Evolutionary conservation across 2,888 invertebrate genomes (phyloP).

Genomic region (Bibio marci): DNA sequence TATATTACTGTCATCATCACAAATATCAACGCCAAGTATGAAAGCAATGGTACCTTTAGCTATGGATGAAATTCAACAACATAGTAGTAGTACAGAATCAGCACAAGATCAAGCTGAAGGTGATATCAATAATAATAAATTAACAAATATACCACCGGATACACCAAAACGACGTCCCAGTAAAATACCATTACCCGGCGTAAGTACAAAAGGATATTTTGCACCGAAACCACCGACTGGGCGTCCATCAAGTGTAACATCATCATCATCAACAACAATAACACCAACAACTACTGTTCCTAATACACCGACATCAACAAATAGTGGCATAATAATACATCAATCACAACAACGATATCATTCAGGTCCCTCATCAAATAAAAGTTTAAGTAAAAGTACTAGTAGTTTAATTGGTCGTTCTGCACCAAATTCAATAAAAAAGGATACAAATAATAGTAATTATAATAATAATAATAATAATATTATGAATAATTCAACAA

Average conservation of each 20-base stretch:
- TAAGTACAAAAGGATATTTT: constrained; percentile 33
- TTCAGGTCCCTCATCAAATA: constrained; percentile 19
- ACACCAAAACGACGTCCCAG: constrained; percentile 35
- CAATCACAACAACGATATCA: constrained; percentile 9
- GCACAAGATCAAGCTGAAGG: constrained; percentile 39
- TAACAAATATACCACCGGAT: constrained; percentile 9
- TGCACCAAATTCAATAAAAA: constrained; percentile 2
- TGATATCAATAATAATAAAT: constrained; percentile 5
- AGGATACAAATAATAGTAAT: constrained; percentile 7
- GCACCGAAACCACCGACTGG: constrained; percentile 44
- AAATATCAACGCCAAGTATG: constrained; percentile 37
- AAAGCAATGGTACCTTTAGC: constrained; percentile 38
- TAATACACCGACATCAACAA: not conserved
- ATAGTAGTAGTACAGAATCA: constrained; percentile 46
- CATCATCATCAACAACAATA: constrained; percentile 8
- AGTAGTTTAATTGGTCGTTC: constrained; percentile 23
- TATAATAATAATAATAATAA: not conserved
- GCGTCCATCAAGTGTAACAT: constrained; percentile 12
- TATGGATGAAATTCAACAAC: constrained; percentile 32
- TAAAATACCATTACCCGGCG: constrained; percentile 50
- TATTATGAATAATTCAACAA: constrained; percentile 1
- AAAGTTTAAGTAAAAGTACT: constrained; percentile 26
- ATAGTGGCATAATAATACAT: too few species aligned
- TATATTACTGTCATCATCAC: constrained; percentile 14
- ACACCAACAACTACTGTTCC: not conserved